These are phyloP conservation scores for Ctenicera cuprea DNA, from an alignment of 2,888 invertebrate genomes.

Conservation along the genomic window DNA sequence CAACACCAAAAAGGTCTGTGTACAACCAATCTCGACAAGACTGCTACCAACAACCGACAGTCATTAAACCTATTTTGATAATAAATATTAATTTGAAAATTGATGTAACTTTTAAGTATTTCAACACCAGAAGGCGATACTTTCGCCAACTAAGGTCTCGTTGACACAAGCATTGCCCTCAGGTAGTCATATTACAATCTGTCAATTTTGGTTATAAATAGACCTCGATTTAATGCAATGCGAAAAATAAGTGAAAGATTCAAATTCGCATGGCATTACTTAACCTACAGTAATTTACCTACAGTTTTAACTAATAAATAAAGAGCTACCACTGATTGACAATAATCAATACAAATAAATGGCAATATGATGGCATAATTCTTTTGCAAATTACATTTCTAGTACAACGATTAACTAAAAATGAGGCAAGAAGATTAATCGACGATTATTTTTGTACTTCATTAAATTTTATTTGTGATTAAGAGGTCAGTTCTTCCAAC, in stretches of 20 bases:
- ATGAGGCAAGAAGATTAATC: conserved; percentile 14
- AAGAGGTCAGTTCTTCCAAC: conserved; percentile 82
- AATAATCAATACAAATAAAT: conserved; percentile 5
- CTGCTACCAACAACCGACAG: too few relatives aligned
- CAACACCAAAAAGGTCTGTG: conserved; percentile 1
- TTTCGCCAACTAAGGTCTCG: too few relatives aligned
- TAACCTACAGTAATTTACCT: background rate
- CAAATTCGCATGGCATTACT: background rate
- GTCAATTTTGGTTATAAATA: background rate
- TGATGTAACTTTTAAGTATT: too few relatives aligned
- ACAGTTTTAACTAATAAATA: conserved; percentile 19
- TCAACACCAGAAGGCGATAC: too few relatives aligned
- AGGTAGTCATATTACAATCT: too few relatives aligned
- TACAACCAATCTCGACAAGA: background rate
- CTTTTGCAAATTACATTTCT: background rate
- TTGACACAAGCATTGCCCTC: too few relatives aligned
- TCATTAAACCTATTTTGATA: too few relatives aligned
- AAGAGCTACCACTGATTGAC: conserved; percentile 18
- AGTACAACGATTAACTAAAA: background rate
- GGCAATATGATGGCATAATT: background rate
- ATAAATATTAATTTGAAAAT: too few relatives aligned
- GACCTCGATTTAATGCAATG: background rate
- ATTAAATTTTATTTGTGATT: conserved; percentile 58
- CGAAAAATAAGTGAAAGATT: background rate
- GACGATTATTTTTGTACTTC: conserved; percentile 18